phyloP scores from a whole-genome alignment of 2,113 vertebrate species.

The Lepisosteus oculatus region DNA sequence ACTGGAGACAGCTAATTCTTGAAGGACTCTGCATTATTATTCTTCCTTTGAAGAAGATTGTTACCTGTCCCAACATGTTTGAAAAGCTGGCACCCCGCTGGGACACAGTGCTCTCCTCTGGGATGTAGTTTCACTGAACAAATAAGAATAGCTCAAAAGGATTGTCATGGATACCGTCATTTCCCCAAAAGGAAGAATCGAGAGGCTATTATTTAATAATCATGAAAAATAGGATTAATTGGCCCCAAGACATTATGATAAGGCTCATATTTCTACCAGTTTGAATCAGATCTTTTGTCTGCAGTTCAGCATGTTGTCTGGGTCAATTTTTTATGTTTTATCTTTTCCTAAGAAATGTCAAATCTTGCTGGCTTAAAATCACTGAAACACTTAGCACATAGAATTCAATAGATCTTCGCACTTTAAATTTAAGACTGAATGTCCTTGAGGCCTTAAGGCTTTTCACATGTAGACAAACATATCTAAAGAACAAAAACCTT shows the following conservation, averaged over 20 bases:
- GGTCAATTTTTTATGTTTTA: neutral
- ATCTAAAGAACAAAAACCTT: neutral
- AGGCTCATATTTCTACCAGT: constrained; percentile 58
- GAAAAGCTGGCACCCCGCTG: constrained; percentile 41
- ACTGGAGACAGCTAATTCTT: constrained; percentile 64
- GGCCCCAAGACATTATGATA: constrained; percentile 35
- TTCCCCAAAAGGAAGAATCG: constrained; percentile 41
- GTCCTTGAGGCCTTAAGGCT: neutral
- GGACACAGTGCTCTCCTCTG: constrained; percentile 46
- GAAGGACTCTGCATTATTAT: constrained; percentile 66
- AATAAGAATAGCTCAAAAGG: constrained; percentile 66
- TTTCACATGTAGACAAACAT: neutral
- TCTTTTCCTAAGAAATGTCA: neutral
- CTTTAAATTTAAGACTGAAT: neutral
- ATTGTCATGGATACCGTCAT: constrained; percentile 61
- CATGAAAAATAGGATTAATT: constrained; percentile 19
- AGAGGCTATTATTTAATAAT: constrained; percentile 54
- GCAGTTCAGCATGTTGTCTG: neutral
- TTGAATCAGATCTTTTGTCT: constrained; percentile 9
- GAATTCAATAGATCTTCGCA: constrained; percentile 9
- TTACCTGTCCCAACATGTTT: constrained; percentile 47
- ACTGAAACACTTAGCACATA: neutral
- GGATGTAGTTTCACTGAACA: constrained; percentile 64
- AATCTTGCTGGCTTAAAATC: constrained; percentile 8
- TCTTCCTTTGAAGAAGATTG: constrained; percentile 36